Evolutionary conservation across 2,113 vertebrate genomes (phyloP).

Genomic region (Galbula dea): DNA sequence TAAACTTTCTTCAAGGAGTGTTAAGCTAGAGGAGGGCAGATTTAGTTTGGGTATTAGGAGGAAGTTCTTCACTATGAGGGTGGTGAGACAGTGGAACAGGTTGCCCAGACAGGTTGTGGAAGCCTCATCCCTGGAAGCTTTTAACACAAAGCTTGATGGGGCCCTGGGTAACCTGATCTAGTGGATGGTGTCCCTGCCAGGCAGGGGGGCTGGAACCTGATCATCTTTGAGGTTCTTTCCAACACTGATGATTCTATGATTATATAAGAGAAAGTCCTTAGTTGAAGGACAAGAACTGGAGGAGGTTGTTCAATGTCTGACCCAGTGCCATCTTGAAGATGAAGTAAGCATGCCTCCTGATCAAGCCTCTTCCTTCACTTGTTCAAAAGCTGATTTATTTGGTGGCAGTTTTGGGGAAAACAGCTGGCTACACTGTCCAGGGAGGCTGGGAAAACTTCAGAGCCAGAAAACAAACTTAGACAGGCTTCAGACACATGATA

Average conservation of each 20-base stretch:
- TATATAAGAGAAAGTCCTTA: background rate
- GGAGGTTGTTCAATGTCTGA: background rate
- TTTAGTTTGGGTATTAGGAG: too few relatives aligned
- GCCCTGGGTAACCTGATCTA: too few relatives aligned
- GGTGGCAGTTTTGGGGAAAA: background rate
- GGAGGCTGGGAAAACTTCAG: background rate
- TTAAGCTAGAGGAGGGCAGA: too few relatives aligned
- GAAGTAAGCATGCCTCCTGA: background rate
- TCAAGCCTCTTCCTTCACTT: background rate
- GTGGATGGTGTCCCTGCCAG: too few relatives aligned
- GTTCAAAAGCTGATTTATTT: background rate
- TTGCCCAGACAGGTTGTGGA: too few relatives aligned
- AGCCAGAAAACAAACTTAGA: background rate
- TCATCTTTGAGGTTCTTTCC: too few relatives aligned
- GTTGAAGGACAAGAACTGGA: background rate
- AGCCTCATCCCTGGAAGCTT: too few relatives aligned
- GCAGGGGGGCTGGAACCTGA: too few relatives aligned
- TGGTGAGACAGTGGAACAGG: too few relatives aligned
- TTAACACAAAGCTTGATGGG: too few relatives aligned
- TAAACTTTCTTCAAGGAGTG: background rate
- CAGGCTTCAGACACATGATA: background rate
- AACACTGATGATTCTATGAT: too few relatives aligned
- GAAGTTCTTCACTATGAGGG: too few relatives aligned
- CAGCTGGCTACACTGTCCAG: background rate
- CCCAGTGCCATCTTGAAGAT: background rate